These are phyloP conservation scores for Pao palembangensis DNA, from an alignment of 2,113 vertebrate genomes.

Conservation along the genomic window DNA sequence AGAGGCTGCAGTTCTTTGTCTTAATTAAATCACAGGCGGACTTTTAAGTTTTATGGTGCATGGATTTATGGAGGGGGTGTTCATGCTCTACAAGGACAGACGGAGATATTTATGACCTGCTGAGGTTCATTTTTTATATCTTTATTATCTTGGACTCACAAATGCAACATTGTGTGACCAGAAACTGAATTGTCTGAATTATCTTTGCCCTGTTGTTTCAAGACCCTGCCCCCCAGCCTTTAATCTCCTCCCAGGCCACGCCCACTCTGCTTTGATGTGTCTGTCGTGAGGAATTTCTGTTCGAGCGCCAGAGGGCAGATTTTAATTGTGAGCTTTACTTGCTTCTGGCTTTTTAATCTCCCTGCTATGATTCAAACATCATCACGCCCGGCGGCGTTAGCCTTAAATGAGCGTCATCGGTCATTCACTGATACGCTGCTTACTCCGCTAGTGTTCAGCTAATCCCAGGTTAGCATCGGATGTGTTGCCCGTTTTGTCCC, in stretches of 20 bases:
- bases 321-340: too few species aligned
- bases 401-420: slow-evolving; percentile 53
- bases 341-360: neutral
- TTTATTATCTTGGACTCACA: too few species aligned
- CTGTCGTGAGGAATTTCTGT: too few species aligned
- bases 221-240: slow-evolving; percentile 7
- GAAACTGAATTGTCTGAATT: too few species aligned
- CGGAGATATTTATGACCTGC: neutral
- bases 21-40: slow-evolving; percentile 55
- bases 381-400: slow-evolving; percentile 35
- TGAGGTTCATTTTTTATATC: too few species aligned
- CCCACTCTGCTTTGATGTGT: neutral
- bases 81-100: slow-evolving; percentile 26
- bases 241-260: slow-evolving; percentile 15
- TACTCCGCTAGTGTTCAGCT: slow-evolving; percentile 28
- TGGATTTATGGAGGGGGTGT: slow-evolving; percentile 38
- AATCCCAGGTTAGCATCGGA: too few species aligned
- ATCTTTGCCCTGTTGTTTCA: too few species aligned
- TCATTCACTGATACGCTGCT: slow-evolving; percentile 53
- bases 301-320: too few species aligned
- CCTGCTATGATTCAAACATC: slow-evolving; percentile 41
- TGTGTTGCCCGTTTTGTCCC: neutral
- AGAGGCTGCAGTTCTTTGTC: slow-evolving; percentile 13
- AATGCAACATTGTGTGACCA: too few species aligned
- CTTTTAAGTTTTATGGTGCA: slow-evolving; percentile 55